phyloP scores from a whole-genome alignment of 2,113 vertebrate species.

The Scortum barcoo region DNA sequence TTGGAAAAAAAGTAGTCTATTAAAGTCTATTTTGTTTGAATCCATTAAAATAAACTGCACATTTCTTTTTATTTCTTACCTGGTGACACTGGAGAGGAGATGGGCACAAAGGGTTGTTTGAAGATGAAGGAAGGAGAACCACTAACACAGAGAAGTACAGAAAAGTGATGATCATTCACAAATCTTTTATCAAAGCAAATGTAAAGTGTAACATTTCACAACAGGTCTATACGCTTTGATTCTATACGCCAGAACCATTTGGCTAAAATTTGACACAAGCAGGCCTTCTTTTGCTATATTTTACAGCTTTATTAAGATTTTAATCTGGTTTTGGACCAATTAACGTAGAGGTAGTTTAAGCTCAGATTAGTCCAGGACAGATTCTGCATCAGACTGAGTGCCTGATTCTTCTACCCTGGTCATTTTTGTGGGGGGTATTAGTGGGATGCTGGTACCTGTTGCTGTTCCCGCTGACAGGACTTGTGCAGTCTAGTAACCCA shows the following conservation, averaged over 20 bases:
- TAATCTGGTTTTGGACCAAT: neutral
- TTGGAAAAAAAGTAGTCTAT: neutral
- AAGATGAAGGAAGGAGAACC: conserved; percentile 89
- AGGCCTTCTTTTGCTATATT: neutral
- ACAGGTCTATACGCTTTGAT: no score
- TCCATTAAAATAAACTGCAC: neutral
- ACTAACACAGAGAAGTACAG: conserved; percentile 71
- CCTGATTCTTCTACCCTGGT: neutral
- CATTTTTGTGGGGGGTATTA: neutral
- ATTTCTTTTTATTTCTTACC: conserved; percentile 76
- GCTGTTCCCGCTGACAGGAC: conserved; percentile 76
- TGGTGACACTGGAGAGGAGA: conserved; percentile 83
- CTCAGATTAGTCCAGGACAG: neutral
- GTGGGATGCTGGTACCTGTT: conserved; percentile 70
- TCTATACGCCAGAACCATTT: neutral
- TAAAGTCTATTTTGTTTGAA: neutral
- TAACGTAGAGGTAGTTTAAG: neutral
- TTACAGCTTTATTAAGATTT: neutral
- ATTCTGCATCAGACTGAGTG: neutral
- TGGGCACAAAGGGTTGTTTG: conserved; percentile 88
- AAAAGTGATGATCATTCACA: neutral
- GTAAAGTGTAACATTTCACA: neutral
- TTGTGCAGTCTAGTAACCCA: conserved; percentile 72
- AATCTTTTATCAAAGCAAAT: neutral
- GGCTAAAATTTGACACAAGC: neutral